Percentiles rank a stretch among this genome's conserved stretches.
Conservation (phyloP, 2,888 invertebrate genomes). For the Harmothoe impar region DNA sequence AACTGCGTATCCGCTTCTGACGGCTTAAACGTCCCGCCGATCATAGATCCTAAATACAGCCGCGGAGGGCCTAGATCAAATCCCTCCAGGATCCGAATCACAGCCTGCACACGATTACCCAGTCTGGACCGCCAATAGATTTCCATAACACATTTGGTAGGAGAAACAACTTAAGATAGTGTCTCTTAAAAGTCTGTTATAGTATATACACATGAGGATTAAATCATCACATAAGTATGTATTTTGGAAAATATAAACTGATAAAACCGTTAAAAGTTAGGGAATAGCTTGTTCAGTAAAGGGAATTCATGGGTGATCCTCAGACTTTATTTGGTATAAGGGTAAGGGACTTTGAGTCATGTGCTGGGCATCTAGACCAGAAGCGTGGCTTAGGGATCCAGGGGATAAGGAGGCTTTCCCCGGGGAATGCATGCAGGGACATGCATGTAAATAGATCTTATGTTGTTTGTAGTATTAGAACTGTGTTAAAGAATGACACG, state of each 20-base stretch:
- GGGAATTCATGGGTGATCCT: background rate
- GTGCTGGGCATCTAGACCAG: background rate
- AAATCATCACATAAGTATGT: too few relatives aligned
- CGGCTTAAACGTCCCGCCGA: constrained; percentile 19
- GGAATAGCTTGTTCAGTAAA: constrained; percentile 34
- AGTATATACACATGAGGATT: too few relatives aligned
- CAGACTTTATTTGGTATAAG: background rate
- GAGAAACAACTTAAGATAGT: too few relatives aligned
- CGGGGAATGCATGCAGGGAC: background rate
- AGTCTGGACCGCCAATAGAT: background rate
- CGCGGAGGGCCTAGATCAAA: background rate
- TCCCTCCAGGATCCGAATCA: background rate
- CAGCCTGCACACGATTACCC: background rate
- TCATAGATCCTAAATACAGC: constrained; percentile 29
- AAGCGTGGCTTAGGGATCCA: too few relatives aligned
- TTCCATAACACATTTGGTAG: background rate
- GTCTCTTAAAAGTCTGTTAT: too few relatives aligned
- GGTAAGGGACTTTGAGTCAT: constrained; percentile 26
- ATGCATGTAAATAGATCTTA: background rate
- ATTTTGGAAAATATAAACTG: too few relatives aligned
- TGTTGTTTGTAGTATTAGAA: background rate
- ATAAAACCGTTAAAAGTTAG: too few relatives aligned
- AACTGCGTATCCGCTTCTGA: constrained; percentile 34
- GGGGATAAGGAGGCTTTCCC: background rate
- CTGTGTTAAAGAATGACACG: background rate